Percentiles rank a stretch among this genome's conserved stretches.
Evolutionary conservation across 2,113 vertebrate species (phyloP).

Genomic region (Prionailurus viverrinus): DNA sequence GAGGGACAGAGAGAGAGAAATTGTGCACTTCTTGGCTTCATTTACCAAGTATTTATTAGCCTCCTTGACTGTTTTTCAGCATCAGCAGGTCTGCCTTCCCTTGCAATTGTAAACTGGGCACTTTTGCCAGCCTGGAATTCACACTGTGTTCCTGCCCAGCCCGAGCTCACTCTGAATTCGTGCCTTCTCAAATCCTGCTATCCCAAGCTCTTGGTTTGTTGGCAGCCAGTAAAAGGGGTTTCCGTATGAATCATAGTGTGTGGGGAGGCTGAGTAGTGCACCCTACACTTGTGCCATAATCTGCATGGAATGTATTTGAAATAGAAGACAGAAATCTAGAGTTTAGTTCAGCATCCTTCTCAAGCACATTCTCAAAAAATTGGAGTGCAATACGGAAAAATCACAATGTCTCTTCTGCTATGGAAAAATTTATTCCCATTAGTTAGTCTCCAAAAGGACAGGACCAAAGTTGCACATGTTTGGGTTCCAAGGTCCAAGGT

Average conservation of each 20-base stretch:
- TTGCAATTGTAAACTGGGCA: constrained; percentile 58
- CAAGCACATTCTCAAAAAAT: constrained; percentile 47
- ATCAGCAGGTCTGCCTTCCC: constrained; percentile 68
- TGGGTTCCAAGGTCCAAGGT: background rate
- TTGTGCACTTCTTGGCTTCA: constrained; percentile 47
- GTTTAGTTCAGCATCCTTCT: constrained; percentile 61
- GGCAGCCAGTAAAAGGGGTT: constrained; percentile 76
- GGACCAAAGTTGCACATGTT: background rate
- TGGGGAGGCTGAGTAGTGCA: constrained; percentile 55
- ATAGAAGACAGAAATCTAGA: constrained; percentile 65
- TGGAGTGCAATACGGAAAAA: constrained; percentile 16
- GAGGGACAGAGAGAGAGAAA: background rate
- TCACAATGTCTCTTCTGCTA: background rate
- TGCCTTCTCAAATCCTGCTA: constrained; percentile 58
- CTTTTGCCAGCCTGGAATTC: constrained; percentile 82
- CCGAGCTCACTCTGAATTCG: constrained; percentile 53
- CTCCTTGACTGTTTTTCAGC: constrained; percentile 65
- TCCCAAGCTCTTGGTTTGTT: constrained; percentile 70
- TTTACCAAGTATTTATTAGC: constrained; percentile 69
- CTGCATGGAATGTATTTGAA: constrained; percentile 70
- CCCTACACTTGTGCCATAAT: constrained; percentile 61
- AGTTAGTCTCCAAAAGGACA: background rate
- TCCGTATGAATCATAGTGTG: constrained; percentile 38
- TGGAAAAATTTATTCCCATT: constrained; percentile 19
- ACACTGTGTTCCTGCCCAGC: constrained; percentile 68